phyloP scores from a whole-genome alignment of 2,113 vertebrate genomes.

The Myiozetetes cayanensis region DNA sequence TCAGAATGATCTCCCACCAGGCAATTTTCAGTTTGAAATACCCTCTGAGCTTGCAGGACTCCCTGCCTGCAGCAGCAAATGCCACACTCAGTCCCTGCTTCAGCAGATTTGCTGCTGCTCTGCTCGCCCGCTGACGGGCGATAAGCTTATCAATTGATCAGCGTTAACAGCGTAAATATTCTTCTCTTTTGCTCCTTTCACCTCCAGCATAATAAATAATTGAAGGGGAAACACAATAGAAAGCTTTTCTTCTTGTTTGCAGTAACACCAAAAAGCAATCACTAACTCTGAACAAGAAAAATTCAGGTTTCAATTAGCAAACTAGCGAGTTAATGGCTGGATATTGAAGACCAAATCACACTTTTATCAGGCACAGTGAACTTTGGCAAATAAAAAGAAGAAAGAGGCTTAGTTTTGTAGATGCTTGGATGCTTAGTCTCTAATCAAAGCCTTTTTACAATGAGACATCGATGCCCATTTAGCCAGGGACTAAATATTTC shows the following conservation, averaged over 20 bases:
- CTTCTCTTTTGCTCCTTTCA: background rate
- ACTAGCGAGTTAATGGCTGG: background rate
- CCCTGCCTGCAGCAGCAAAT: background rate
- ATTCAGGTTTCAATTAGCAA: background rate
- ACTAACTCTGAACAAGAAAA: background rate
- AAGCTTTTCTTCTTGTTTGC: slow-evolving; percentile 20
- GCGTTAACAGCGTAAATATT: background rate
- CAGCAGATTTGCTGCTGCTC: background rate
- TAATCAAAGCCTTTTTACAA: background rate
- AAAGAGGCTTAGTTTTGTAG: background rate
- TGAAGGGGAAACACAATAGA: background rate
- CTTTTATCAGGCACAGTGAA: background rate
- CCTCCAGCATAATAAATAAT: background rate
- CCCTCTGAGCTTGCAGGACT: background rate
- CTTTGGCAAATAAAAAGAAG: background rate
- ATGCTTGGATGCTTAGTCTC: background rate
- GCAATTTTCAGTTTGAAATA: background rate
- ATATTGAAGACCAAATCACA: background rate
- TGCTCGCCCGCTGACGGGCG: background rate
- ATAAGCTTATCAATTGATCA: slow-evolving; percentile 23
- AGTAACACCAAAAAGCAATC: background rate
- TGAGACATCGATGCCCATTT: background rate
- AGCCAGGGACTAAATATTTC: background rate
- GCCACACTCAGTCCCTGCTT: background rate
- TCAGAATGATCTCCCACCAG: background rate